Evolutionary conservation across 2,888 invertebrate genomes (phyloP).

Genomic region (Hanleya hanleyi): DNA sequence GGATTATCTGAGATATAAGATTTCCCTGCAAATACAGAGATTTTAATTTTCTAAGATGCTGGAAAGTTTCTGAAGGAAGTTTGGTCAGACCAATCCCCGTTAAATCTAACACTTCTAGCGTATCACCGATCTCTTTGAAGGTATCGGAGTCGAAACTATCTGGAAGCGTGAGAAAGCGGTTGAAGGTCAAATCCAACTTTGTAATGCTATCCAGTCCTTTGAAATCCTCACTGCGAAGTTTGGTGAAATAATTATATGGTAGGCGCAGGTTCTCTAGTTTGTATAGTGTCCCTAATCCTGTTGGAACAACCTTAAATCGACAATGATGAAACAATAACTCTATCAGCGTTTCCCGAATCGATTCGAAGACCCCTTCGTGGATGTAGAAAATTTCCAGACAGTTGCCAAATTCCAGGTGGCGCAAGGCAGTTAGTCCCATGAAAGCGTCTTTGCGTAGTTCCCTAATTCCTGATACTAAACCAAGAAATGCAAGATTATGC

Average conservation of each 20-base stretch:
- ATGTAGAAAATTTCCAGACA: neutral
- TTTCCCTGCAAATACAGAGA: neutral
- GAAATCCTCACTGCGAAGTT: neutral
- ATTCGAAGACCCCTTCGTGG: neutral
- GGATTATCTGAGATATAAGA: neutral
- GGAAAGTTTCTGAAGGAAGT: neutral
- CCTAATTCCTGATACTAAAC: neutral
- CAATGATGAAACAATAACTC: neutral
- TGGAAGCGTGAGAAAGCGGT: neutral
- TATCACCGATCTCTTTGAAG: neutral
- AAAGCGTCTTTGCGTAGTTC: neutral
- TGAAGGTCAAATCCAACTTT: neutral
- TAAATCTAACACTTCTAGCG: neutral
- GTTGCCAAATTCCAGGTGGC: neutral
- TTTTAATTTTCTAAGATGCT: neutral
- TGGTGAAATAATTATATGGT: neutral
- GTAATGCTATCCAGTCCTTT: neutral
- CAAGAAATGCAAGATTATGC: neutral
- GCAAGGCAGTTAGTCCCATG: neutral
- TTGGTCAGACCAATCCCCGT: neutral
- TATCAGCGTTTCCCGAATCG: neutral
- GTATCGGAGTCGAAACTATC: neutral
- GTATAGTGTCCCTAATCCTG: neutral
- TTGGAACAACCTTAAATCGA: neutral
- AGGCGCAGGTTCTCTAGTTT: neutral